These are phyloP conservation scores for Cheilosia vernalis DNA, from an alignment of 2,888 invertebrate genomes.

Conservation along the genomic window DNA sequence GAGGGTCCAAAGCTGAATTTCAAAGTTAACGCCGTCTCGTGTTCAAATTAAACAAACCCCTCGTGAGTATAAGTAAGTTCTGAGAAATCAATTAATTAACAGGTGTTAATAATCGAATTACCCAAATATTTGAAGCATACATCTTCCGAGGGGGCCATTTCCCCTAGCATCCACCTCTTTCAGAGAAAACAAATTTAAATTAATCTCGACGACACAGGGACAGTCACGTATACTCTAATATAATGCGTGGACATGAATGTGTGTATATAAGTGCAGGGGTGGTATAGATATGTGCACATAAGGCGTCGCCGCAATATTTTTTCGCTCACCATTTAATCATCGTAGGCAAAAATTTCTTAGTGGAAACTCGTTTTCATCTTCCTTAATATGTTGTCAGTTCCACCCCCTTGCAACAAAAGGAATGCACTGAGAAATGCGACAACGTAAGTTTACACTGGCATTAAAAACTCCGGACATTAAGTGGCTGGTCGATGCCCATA, in stretches of 20 bases:
- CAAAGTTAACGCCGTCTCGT: not conserved
- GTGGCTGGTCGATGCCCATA: too few species aligned
- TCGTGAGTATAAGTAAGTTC: not conserved
- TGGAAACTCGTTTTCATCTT: not conserved
- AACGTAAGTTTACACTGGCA: not conserved
- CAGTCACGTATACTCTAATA: too few species aligned
- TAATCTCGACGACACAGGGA: not conserved
- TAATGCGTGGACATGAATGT: not conserved
- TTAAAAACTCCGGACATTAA: not conserved
- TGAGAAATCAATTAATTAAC: constrained; percentile 1
- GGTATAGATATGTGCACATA: not conserved
- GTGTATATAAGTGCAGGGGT: not conserved
- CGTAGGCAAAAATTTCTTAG: not conserved
- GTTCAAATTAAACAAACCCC: not conserved
- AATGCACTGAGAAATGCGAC: not conserved
- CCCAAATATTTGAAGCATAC: not conserved
- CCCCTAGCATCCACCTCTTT: not conserved
- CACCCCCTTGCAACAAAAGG: not conserved
- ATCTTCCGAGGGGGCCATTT: not conserved
- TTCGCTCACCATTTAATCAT: not conserved
- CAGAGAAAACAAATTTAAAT: not conserved
- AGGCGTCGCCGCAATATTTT: not conserved
- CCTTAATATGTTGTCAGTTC: not conserved
- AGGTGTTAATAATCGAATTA: constrained; percentile 8
- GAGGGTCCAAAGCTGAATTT: not conserved